Base-by-base conservation (phyloP, 2,888 invertebrate species). In the Meliscaeva auricollis region DNA sequence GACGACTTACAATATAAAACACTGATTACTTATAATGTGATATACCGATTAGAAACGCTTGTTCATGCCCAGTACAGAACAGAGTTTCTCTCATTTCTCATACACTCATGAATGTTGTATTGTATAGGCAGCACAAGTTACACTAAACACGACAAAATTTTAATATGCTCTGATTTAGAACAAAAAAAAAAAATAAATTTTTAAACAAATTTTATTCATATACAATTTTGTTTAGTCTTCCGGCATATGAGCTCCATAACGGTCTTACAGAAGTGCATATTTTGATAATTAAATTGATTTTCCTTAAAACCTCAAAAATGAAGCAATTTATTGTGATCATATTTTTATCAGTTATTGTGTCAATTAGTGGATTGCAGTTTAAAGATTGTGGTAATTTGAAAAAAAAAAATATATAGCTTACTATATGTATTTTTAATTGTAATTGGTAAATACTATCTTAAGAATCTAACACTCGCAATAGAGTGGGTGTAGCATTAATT, bases 361-460 rank as follows among this genome's bases (percentile, higher is more conserved):
- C 85, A 46, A 87, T 64, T 35, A 79, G 84, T 60, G 89, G 89
- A 30, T 88, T 91, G 74, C 90, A 91, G 77, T 91, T 91, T 85
- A 89, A 87, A 41, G 91, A 91, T 88, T 91, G 91, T 79, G 91
- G 90, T 90, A 89, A 89, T 56, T 77, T 52, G n/a, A 22, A 15
- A 69, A 26, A 30, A 35, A 3, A 38, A 38, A 13, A 38, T 17
- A 2, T 52, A 52, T 3, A 26, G 3, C 8, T 17, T 5, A 2
- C 11, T 5, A 22, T n/a, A n/a, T n/a, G n/a, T n/a, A n/a, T n/a
- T 22, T 50, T 50, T 3, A 26, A 26, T 26, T 26, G 26, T 22
- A 22, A 22, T 4, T 1, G 4, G 1, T 44, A 4, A 48, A n/a
- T n/a, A n/a, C n/a, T n/a, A n/a, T n/a, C n/a, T n/a, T n/a, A n/a